Percentiles rank a stretch among this genome's conserved stretches.
These are phyloP conservation scores for Diaprepes abbreviatus DNA, from an alignment of 2,888 invertebrate species.

Conservation along the genomic window DNA sequence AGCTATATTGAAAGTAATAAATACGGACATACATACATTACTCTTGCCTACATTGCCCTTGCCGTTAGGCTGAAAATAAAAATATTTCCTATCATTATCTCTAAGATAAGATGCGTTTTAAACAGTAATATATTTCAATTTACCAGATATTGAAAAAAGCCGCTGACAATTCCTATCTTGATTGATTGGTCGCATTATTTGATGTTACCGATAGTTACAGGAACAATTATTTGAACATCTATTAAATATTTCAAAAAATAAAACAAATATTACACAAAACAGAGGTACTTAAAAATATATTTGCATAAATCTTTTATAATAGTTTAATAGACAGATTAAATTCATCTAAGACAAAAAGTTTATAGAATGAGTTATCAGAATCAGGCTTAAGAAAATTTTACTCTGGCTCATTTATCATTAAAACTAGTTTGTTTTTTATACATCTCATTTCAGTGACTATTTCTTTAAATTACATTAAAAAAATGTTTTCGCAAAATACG, in stretches of 20 bases:
- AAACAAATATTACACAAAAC: constrained; percentile 31
- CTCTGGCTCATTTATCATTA: too few relatives aligned
- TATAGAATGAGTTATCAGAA: too few relatives aligned
- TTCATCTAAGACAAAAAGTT: too few relatives aligned
- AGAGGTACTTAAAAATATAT: constrained; percentile 6
- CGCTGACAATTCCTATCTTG: constrained; percentile 42
- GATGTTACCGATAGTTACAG: constrained; percentile 32
- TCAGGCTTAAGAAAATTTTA: too few relatives aligned
- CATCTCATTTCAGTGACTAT: too few relatives aligned
- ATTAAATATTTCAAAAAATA: constrained; percentile 32
- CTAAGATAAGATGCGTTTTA: constrained; percentile 33
- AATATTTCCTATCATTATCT: constrained; percentile 35
- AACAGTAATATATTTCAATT: constrained; percentile 45
- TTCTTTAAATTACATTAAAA: too few relatives aligned
- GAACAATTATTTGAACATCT: constrained; percentile 41
- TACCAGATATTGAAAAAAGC: constrained; percentile 40
- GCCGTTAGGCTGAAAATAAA: background rate
- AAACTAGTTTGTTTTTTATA: too few relatives aligned
- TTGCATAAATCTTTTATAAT: background rate
- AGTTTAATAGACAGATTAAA: background rate
- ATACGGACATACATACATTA: background rate
- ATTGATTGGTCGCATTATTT: constrained; percentile 34
- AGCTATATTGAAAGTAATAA: background rate
- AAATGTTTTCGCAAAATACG: too few relatives aligned
- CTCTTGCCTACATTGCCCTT: background rate